Base-by-base conservation (phyloP, 2,888 invertebrate species). In the Monopis laevigella region DNA sequence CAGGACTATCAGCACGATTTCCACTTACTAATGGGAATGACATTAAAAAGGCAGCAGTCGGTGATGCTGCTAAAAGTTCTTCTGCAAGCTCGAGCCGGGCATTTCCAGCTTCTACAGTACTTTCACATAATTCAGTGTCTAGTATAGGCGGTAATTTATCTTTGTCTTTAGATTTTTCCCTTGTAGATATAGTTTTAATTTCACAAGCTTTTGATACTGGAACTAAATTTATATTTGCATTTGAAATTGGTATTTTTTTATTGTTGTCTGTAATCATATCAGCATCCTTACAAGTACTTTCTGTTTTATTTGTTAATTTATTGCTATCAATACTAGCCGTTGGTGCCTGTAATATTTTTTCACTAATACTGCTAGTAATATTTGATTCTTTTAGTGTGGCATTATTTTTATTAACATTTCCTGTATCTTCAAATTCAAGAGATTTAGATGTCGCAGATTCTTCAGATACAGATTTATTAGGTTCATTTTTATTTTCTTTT, bases 1-100 rank as follows among this genome's bases (percentile, higher is more conserved):
- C 69, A 6, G 82, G 80, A 44, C 81, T 81, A 34, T 82, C 82
- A 19, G 80, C 81, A 50, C 82, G 65, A 45, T 78, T 80, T 2
- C 82, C 82, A 53, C 80, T 88, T 0, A 90, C 90, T 36, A 90
- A 63, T 0, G 90, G 90, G 55, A 90, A 90, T 2, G 89, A 87
- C 72, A 88, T 83, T 8, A 90, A 69, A 58, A 90, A 90, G 1
- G 90, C 90, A 10, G 90, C 90, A 2, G 90, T 90, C 3, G 90
- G 90, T 2, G 90, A 90, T 39, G 81, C 77, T 41, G 82, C 81
- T 48, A 80, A 52, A 17, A 80, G 73, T 45, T 80, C 80, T 56
- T 80, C 80, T 2, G 80, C 85, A 48, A 85, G 64, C 56, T 85
- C 85, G 48, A 85, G 71, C 18, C 84, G 71, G 36, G 83, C 84